Base-by-base conservation (phyloP, 1,140 invertebrate genomes). In the Conus ventricosus region DNA sequence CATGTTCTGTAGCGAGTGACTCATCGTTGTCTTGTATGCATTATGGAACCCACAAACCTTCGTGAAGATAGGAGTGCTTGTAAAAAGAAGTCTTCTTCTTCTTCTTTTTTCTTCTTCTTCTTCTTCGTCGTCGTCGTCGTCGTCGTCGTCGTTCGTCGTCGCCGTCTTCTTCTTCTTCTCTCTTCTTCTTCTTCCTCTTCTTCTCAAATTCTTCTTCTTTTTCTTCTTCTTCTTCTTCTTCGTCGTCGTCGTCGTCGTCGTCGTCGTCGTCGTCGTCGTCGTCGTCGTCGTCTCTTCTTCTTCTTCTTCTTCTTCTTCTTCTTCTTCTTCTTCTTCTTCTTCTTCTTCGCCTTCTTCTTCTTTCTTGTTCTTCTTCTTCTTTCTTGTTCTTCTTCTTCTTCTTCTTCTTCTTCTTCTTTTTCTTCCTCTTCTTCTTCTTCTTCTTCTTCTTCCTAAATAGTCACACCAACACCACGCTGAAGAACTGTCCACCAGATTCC, bases 371-470 rank as follows among this genome's bases (percentile, higher is more conserved):
- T n/a, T 53, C 23, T 23, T 80, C n/a, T n/a, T 53, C 23, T 23
- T 5, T 53, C 51, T 80, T 53, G 10, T 80, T 80, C n/a, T 80
- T 80, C n/a, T 80, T 80, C n/a, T 80, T 80, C n/a, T 80, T 80
- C n/a, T n/a, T 80, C 78, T n/a, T 80, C n/a, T 15, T 80, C n/a
- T 80, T 80, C n/a, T n/a, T n/a, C n/a, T 80, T n/a, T 5, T 80
- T n/a, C n/a, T 80, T n/a, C n/a, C 5, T n/a, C n/a, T 80, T 80
- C 78, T 80, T 15, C 78, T n/a, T 80, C 78, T n/a, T 80, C n/a
- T n/a, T 80, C 78, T n/a, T 80, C 78, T 80, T 80, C 78, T 80
- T 80, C 78, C 78, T 80, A 25, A 80, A 80, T 5, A 80, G 10
- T 80, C 51, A 80, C 78, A 80, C 39, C 39, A 39, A 39, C 39